Evolutionary conservation across 2,888 invertebrate species (phyloP), one percentile per base, ranked within the genome.

Genomic region (Ernsta delagoae): DNA sequence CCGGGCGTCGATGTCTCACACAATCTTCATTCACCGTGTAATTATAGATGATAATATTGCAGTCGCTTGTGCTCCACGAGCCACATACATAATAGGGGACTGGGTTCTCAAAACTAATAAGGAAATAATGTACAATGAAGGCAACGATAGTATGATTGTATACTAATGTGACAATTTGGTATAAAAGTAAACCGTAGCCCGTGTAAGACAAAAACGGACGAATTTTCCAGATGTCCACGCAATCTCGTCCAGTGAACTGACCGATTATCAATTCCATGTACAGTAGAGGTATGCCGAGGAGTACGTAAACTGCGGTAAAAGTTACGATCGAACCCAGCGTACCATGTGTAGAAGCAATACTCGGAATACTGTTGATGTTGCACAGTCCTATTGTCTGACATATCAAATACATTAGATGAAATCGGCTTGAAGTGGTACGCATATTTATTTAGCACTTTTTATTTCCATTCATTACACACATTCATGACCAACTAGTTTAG

Each of bases 221-320:
- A 4, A 81, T 79, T 62, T 75, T 83, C 92, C 92, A 92, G 1
- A 88, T 82, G 34, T 86, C 81, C 11, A 92, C 73, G 72, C 87
- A 87, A 77, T 90, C 87, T 48, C 90, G 83, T 6, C 82, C 80
- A 0, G 92, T 91, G 72, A 89, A 92, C 75, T 92, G 92, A 16
- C 88, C 82, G 24, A 90, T 79, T 12, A 88, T 82, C 48, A 81
- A 79, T 73, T 92, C 92, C 89, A 92, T 88, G 75, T 89, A 92
- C 1, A 90, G 68, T 9, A 91, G 71, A 0, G 92, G 92, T 69
- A 90, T 84, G 4, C 91, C 92, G 9, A 89, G 48, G 2, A 85
- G 53, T 3, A 86, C 36, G 72, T 78, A 87, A 16, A 75, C 53
- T 5, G 82, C 0, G 5, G 78, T n/a, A 61, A 79, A 77, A 3